Evolutionary conservation across 2,797 vertebrate genomes (phyloP).

Genomic region (Onychomys arenicola): DNA sequence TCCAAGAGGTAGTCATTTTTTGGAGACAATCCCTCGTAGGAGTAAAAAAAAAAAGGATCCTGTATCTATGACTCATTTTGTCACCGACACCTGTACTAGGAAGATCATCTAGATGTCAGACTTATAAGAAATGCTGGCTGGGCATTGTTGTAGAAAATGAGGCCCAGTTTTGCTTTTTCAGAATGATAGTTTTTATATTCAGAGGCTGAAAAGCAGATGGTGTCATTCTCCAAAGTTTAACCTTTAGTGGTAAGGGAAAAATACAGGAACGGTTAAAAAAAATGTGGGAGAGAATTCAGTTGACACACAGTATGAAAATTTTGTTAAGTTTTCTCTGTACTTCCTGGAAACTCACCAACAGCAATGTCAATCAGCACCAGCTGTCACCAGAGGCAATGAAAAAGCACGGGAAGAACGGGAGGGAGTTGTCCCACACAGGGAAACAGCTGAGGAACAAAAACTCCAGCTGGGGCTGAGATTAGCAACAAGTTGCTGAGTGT

Average conservation of each 20-base stretch:
- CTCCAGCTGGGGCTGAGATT: conserved; percentile 46
- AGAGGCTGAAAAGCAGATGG: conserved; percentile 21
- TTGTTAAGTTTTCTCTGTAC: not conserved
- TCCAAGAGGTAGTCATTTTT: conserved; percentile 37
- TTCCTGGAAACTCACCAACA: conserved; percentile 59
- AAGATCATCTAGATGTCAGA: not conserved
- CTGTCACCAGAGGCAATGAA: conserved; percentile 76
- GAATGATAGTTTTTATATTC: not conserved
- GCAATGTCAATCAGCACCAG: conserved; percentile 64
- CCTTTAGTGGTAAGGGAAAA: conserved; percentile 18
- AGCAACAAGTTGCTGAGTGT: conserved; percentile 63
- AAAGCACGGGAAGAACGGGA: not conserved
- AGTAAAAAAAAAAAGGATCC: not conserved
- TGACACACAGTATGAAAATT: not conserved
- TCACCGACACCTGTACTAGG: not conserved
- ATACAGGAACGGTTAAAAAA: conserved; percentile 16
- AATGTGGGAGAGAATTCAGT: not conserved
- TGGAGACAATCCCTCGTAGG: not conserved
- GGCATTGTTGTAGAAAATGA: not conserved
- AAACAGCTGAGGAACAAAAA: conserved; percentile 78
- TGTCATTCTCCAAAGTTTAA: conserved; percentile 9
- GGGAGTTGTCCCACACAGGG: conserved; percentile 2
- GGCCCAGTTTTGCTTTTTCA: not conserved
- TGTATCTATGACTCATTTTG: not conserved
- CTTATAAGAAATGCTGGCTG: not conserved